Conservation (phyloP, 1,140 invertebrate species). For the Pristionchus pacificus region DNA sequence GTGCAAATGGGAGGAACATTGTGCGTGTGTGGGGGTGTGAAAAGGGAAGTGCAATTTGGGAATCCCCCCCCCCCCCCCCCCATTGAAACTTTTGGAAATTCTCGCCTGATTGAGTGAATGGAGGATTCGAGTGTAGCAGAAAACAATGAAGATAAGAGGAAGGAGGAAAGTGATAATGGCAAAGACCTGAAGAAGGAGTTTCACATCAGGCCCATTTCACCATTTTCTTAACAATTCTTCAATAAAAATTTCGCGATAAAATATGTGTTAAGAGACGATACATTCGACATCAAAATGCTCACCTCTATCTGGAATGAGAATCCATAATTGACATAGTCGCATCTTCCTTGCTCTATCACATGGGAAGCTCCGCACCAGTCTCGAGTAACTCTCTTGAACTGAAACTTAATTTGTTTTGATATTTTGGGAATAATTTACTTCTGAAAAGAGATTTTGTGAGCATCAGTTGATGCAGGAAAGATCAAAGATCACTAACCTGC, state of each 20-base stretch:
- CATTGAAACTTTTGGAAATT: no score
- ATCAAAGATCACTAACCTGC: conserved; percentile 39
- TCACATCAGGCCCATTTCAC: background rate
- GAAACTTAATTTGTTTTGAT: conserved; percentile 16
- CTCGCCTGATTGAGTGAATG: background rate
- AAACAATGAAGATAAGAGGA: conserved; percentile 48
- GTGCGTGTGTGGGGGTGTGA: no score
- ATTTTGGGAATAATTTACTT: background rate
- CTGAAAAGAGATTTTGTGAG: no score
- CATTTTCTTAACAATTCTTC: no score
- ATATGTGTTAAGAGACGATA: background rate
- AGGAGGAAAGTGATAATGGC: conserved; percentile 51
- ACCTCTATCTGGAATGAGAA: background rate
- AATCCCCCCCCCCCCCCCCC: no score
- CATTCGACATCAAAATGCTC: background rate
- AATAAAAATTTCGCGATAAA: no score
- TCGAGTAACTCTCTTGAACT: conserved; percentile 49
- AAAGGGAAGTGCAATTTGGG: no score
- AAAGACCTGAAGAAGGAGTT: conserved; percentile 49
- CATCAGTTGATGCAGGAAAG: no score
- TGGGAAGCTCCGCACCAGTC: conserved; percentile 47
- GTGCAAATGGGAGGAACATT: no score
- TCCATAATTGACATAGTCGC: conserved; percentile 44
- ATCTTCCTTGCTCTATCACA: conserved; percentile 34
- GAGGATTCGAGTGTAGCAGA: conserved; percentile 49